phyloP scores from a whole-genome alignment of 1,140 invertebrate genomes.

The Neomicropteryx cornuta region DNA sequence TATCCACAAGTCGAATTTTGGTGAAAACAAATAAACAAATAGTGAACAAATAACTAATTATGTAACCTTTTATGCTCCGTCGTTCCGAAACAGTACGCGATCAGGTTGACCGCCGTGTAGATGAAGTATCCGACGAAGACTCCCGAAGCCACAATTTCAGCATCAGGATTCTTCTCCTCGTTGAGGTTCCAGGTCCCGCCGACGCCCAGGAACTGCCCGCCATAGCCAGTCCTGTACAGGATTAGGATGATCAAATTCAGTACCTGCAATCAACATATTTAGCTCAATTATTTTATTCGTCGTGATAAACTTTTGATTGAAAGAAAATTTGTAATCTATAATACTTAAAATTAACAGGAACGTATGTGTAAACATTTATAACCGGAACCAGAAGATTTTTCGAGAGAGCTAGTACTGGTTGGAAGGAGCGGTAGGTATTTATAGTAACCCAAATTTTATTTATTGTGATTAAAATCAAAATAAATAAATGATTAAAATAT shows the following conservation, averaged over 20 bases:
- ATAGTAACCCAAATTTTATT: too few species aligned
- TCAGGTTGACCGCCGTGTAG: conserved; percentile 58
- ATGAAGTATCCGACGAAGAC: conserved; percentile 77
- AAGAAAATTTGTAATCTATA: conserved; percentile 11
- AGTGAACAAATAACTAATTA: conserved; percentile 9
- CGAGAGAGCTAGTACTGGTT: too few species aligned
- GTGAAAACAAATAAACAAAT: neutral
- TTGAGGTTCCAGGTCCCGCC: conserved; percentile 82
- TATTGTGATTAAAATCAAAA: too few species aligned
- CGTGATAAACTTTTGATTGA: neutral
- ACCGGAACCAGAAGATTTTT: too few species aligned
- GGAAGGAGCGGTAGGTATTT: too few species aligned
- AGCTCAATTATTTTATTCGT: too few species aligned
- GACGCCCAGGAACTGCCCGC: conserved; percentile 69
- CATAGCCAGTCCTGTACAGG: conserved; percentile 69
- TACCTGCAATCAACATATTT: conserved; percentile 42
- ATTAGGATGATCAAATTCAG: conserved; percentile 70
- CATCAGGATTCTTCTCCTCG: conserved; percentile 74
- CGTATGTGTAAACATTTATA: conserved; percentile 6
- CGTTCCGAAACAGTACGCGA: conserved; percentile 61
- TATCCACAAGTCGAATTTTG: too few species aligned
- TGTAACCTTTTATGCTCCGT: conserved; percentile 63
- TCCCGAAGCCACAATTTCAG: conserved; percentile 74
- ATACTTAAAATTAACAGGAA: conserved; percentile 3
- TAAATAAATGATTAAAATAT: too few species aligned